Percentiles rank a stretch among this genome's conserved stretches.
These are phyloP conservation scores for Drosophila ezoana DNA, from an alignment of 2,888 invertebrate genomes.

Conservation along the genomic window DNA sequence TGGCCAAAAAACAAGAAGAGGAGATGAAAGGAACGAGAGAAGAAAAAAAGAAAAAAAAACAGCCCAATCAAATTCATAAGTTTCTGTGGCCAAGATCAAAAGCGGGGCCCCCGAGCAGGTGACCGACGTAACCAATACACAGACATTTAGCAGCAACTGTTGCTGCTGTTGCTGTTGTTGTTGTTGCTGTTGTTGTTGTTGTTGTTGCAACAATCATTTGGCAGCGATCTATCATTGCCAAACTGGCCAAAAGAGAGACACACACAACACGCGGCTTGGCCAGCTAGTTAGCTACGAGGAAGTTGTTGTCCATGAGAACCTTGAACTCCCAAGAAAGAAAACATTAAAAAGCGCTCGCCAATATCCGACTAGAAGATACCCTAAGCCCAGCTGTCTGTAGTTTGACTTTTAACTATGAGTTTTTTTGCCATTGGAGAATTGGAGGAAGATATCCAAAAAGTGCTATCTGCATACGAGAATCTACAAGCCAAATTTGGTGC, in stretches of 20 bases:
- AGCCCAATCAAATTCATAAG: slow-evolving; percentile 51
- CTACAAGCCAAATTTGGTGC: no score
- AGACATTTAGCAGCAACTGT: slow-evolving; percentile 15
- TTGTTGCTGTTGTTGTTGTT: slow-evolving; percentile 24
- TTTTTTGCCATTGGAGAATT: no score
- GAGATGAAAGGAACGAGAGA: background rate
- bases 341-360: no score
- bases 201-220: slow-evolving; percentile 65
- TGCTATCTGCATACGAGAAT: no score
- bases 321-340: slow-evolving; percentile 55
- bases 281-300: slow-evolving; percentile 43
- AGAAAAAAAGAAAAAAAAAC: background rate
- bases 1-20: slow-evolving; percentile 8
- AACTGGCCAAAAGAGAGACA: slow-evolving; percentile 41
- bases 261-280: slow-evolving; percentile 13
- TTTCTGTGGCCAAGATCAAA: slow-evolving; percentile 51
- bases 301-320: slow-evolving; percentile 72
- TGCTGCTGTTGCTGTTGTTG: slow-evolving; percentile 18
- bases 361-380: no score
- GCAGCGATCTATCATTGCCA: slow-evolving; percentile 74
- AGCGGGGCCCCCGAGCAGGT: slow-evolving; percentile 49
- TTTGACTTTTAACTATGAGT: no score
- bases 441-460: no score
- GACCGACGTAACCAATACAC: slow-evolving; percentile 38
- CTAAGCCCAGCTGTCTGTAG: no score